A percentile compares a stretch with the other conserved stretches of the same genome.
Conservation (phyloP, 2,113 vertebrate species). For the Pterocles orientalis region DNA sequence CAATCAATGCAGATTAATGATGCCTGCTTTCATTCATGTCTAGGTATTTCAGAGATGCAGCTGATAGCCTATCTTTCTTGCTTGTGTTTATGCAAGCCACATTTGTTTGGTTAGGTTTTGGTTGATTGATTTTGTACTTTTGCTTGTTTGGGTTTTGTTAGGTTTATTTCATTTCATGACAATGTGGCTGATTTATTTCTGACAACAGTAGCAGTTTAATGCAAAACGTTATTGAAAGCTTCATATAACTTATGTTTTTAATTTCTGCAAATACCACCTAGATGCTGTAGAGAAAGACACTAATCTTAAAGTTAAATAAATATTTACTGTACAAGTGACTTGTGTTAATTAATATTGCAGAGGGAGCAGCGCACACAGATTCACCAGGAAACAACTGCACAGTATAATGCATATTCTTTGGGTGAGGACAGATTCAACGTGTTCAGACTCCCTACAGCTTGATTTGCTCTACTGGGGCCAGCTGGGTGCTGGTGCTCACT, state of each 20-base stretch:
- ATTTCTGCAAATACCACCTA: conserved; percentile 70
- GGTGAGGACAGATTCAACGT: not conserved
- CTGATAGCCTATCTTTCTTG: conserved; percentile 61
- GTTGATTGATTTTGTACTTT: conserved; percentile 69
- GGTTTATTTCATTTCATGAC: conserved; percentile 68
- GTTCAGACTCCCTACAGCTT: not conserved
- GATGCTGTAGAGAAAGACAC: conserved; percentile 47
- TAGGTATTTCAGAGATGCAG: conserved; percentile 61
- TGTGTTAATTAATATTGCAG: conserved; percentile 63
- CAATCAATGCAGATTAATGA: conserved; percentile 69
- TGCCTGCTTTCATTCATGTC: conserved; percentile 62
- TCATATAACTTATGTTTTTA: conserved; percentile 73
- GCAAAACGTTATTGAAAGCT: conserved; percentile 67
- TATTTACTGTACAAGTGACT: conserved; percentile 59
- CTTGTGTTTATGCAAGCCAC: conserved; percentile 55
- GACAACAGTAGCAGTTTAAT: conserved; percentile 67
- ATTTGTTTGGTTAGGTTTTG: conserved; percentile 68
- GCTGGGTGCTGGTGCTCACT: not conserved
- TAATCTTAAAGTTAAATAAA: conserved; percentile 69
- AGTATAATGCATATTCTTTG: not conserved
- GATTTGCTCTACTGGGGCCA: not conserved
- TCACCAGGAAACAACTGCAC: not conserved
- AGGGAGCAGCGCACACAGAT: not conserved
- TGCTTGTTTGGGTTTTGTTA: conserved; percentile 70
- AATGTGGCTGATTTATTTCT: conserved; percentile 70